Evolutionary conservation across 2,113 vertebrate species (phyloP).

Genomic region (Bubo scandiacus): DNA sequence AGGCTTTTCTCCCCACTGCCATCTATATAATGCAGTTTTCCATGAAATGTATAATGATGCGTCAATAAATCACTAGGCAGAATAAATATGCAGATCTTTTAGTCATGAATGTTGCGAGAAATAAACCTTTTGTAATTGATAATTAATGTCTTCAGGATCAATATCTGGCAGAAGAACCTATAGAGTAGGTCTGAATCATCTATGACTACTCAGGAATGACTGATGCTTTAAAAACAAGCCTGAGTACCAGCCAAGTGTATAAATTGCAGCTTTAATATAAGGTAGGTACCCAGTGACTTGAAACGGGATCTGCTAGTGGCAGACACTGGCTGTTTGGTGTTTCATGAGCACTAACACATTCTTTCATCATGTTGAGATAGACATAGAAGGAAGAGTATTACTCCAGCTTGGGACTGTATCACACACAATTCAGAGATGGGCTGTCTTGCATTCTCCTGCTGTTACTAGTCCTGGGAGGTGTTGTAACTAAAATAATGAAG

Average conservation of each 20-base stretch:
- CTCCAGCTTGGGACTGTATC: background rate
- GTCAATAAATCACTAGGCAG: constrained; percentile 75
- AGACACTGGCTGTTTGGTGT: background rate
- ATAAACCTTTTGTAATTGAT: constrained; percentile 80
- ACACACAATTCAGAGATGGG: background rate
- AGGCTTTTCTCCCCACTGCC: constrained; percentile 30
- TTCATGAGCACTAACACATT: background rate
- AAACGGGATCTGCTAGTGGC: background rate
- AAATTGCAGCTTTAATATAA: constrained; percentile 65
- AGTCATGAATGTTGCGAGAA: constrained; percentile 65
- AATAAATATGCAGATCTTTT: constrained; percentile 73
- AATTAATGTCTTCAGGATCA: constrained; percentile 78
- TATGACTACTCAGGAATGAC: constrained; percentile 64
- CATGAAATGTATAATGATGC: constrained; percentile 58
- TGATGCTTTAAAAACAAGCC: constrained; percentile 63
- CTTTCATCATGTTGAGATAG: background rate
- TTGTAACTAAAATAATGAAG: background rate
- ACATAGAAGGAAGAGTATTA: background rate
- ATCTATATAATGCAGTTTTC: constrained; percentile 67
- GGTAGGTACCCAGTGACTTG: background rate
- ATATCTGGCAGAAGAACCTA: constrained; percentile 73
- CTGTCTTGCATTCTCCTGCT: background rate
- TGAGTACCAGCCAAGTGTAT: constrained; percentile 60
- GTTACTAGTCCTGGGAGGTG: background rate
- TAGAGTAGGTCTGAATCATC: constrained; percentile 67